phyloP scores from a whole-genome alignment of 1,140 invertebrate genomes.

The Drosophila equinoxialis region DNA sequence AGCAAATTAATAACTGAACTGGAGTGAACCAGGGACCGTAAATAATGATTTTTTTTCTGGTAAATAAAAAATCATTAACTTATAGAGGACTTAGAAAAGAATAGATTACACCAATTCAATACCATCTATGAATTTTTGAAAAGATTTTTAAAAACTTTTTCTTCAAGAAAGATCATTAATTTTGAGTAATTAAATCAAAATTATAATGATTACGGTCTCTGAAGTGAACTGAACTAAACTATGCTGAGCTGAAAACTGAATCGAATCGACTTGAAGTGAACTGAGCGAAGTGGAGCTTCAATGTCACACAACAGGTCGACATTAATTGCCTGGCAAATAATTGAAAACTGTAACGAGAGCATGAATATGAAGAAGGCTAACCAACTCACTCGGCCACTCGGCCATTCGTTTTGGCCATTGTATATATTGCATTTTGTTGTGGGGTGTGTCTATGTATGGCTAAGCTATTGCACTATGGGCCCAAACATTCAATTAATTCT shows the following conservation, averaged over 20 bases:
- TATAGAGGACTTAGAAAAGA: too few species aligned
- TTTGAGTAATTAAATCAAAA: too few species aligned
- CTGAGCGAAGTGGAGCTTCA: conserved; percentile 19
- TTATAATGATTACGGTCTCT: neutral
- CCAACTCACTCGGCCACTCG: neutral
- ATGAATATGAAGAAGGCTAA: conserved; percentile 2
- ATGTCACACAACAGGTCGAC: conserved; percentile 33
- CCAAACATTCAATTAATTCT: too few species aligned
- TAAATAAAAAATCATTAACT: too few species aligned
- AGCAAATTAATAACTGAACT: conserved; percentile 19
- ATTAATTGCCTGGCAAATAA: conserved; percentile 55
- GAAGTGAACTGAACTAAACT: neutral
- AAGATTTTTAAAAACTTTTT: too few species aligned
- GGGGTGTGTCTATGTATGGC: too few species aligned
- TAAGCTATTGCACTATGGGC: too few species aligned
- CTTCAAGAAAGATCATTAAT: too few species aligned
- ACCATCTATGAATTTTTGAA: too few species aligned
- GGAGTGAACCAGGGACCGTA: neutral
- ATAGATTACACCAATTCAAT: too few species aligned
- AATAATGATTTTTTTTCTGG: too few species aligned
- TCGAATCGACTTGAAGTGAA: conserved; percentile 1
- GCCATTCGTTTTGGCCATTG: neutral
- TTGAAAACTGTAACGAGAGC: conserved; percentile 34
- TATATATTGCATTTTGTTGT: too few species aligned
- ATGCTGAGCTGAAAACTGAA: conserved; percentile 9